Conservation (phyloP, 2,113 vertebrate species). For the Phylloscopus trochilus region DNA sequence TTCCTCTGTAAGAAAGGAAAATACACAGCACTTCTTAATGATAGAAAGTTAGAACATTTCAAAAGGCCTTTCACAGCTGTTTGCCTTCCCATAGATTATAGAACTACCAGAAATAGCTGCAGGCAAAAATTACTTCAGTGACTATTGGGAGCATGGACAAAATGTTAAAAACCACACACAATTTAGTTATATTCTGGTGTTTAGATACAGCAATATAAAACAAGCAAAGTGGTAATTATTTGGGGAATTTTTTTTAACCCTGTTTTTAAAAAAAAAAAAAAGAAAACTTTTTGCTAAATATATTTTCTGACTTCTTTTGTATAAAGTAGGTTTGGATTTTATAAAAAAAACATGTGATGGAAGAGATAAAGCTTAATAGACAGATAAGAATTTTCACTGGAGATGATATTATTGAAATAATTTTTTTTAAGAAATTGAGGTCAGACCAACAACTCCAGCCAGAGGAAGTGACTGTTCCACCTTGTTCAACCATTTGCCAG, state of each 20-base stretch:
- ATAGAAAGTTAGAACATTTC: not conserved
- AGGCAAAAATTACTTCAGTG: not conserved
- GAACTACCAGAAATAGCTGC: not conserved
- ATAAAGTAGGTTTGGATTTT: not conserved
- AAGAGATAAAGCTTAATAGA: not conserved
- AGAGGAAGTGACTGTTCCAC: not conserved
- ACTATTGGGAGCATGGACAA: not conserved
- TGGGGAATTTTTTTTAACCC: not conserved
- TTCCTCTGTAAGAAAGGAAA: not conserved
- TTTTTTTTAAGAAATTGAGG: not conserved
- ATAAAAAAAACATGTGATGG: not conserved
- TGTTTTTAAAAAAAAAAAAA: not conserved
- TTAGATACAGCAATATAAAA: not conserved
- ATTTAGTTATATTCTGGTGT: not conserved
- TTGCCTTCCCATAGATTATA: not conserved
- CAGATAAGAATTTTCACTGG: not conserved
- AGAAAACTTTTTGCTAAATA: not conserved
- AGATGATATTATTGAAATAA: not conserved
- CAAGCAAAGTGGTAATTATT: not conserved
- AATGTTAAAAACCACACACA: not conserved
- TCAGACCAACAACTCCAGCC: not conserved
- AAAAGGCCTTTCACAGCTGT: not conserved
- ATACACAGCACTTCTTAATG: not conserved
- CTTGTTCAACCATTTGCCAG: too few relatives aligned
- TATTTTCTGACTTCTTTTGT: not conserved